These are phyloP conservation scores for Eulemur albifrons DNA, from an alignment of 2,797 vertebrate species.

Conservation along the genomic window DNA sequence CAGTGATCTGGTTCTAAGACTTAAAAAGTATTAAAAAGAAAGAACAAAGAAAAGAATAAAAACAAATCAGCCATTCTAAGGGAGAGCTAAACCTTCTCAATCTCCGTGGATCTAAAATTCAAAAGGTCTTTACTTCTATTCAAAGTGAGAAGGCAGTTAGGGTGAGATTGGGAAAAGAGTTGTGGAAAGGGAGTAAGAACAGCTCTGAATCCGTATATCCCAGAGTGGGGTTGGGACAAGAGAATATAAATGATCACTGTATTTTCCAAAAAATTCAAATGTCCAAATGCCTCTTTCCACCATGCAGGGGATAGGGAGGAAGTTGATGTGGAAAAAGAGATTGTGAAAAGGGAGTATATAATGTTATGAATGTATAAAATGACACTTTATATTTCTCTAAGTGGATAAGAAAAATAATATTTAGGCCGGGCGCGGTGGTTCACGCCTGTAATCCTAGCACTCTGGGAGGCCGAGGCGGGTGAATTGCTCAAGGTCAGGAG, in stretches of 20 bases:
- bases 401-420: neutral
- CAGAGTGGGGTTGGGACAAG: neutral
- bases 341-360: neutral
- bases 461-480: no score
- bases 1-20: neutral
- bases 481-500: no score
- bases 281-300: neutral
- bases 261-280: neutral
- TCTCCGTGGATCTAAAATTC: neutral
- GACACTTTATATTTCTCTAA: neutral
- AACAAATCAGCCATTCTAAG: neutral
- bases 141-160: neutral
- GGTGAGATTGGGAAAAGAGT: neutral
- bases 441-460: no score
- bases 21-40: conserved; percentile 1
- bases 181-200: neutral
- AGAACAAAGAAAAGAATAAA: neutral
- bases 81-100: neutral
- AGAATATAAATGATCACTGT: neutral
- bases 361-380: neutral
- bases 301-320: neutral
- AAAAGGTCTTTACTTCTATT: neutral
- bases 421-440: neutral
- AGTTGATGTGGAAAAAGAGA: neutral
- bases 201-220: neutral